Evolutionary conservation across 1,140 invertebrate species (phyloP), one percentile per base, ranked within the genome.

Genomic region (Sminthurides bifidus): DNA sequence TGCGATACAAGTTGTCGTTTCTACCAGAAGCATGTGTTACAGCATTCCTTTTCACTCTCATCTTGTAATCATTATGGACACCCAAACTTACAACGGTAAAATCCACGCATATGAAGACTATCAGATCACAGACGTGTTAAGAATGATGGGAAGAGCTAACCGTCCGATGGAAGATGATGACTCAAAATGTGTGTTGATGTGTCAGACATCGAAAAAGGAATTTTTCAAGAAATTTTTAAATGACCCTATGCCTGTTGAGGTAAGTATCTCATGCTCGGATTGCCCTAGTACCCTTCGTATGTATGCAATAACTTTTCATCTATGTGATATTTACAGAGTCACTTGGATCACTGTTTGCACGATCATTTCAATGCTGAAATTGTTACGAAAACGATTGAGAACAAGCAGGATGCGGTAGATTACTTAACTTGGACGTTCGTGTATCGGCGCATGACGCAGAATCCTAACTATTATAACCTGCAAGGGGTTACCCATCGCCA

Each of bases 311-410:
- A 30, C 55, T 17, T 31, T 46, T 29, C 52, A 15, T 59, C 61
- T 66, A 54, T 54, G 61, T 37, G 70, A 74, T 67, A 81, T 54
- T 54, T 33, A 31, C 43, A 54, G 75, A 93, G 88, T 61, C 92
- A 97, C 74, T 73, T 97, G 64, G 93, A 99, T 75, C 93, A 98
- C 68, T 81, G 88, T 61, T 76, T 99, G 2, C 95, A 98, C 71
- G 95, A 99, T 76, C 96, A 99, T 73, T 96, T 99, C 70, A 98
- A 98, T 75, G 94, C 96, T 0, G 96, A 99, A 75, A 95, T 99
- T 51, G 94, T 98, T 0, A 98, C 95, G 0, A 97, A 98, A 75
- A 98, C 94, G 0, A 95, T 99, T 68, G 95, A 98, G 72, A 98
- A 98, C 74, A 99, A 99, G 72, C 96, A 99, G 71, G 96, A 99